Conservation (phyloP, 2,797 vertebrate species). For the Nyctalus aviator region DNA sequence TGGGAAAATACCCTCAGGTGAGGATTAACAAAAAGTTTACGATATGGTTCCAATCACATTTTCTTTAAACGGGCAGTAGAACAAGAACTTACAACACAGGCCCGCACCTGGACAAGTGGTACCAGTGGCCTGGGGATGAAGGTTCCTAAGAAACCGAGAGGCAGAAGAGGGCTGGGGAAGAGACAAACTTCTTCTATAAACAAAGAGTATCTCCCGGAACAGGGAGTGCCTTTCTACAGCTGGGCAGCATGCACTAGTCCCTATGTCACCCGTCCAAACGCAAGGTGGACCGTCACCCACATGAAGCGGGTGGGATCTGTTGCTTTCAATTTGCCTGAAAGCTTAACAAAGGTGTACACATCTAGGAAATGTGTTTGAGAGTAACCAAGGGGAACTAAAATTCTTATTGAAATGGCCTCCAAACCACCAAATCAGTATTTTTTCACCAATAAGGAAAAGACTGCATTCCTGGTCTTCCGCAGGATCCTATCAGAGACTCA, state of each 20-base stretch:
- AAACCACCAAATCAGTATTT: not conserved
- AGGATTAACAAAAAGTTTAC: too few species aligned
- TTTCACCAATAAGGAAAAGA: not conserved
- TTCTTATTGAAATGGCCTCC: not conserved
- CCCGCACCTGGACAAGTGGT: not conserved
- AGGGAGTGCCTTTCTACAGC: not conserved
- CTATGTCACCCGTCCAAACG: not conserved
- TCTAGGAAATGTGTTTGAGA: conserved; percentile 17
- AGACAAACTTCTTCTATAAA: not conserved
- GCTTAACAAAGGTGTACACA: not conserved
- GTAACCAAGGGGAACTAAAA: not conserved
- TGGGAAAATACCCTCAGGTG: too few species aligned
- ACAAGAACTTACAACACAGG: not conserved
- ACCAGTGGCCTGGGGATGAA: not conserved
- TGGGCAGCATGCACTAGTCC: not conserved
- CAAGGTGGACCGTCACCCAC: not conserved
- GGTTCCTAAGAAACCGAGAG: not conserved
- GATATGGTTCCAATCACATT: not conserved
- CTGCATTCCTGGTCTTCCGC: not conserved
- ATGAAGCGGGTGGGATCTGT: not conserved
- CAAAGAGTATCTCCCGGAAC: not conserved
- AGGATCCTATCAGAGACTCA: not conserved
- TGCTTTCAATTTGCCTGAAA: not conserved
- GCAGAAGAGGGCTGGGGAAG: too few species aligned
- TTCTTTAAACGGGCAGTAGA: not conserved